Conservation (phyloP, 23 tunicate species). For the Clavelina lepadiformis region DNA sequence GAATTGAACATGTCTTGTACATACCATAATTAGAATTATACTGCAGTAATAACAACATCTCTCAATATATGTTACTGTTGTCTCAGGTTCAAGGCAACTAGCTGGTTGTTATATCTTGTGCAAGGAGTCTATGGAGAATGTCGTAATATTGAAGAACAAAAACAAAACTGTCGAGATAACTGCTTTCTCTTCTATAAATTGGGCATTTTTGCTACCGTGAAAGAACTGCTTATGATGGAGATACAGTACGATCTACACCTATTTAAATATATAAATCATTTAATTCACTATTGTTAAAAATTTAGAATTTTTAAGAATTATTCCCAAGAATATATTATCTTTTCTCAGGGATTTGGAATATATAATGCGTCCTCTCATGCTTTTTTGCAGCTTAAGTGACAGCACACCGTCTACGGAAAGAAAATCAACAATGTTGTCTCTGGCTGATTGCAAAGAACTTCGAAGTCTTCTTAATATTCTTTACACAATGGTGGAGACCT, state of each 20-base stretch:
- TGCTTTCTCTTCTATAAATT: constrained; percentile 66
- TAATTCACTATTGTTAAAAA: not conserved
- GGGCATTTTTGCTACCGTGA: constrained; percentile 47
- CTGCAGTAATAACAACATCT: too few relatives aligned
- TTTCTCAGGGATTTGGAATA: not conserved
- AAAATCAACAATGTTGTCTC: constrained; percentile 35
- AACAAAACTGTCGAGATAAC: constrained; percentile 25
- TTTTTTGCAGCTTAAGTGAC: not conserved
- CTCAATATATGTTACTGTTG: too few relatives aligned
- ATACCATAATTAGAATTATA: too few relatives aligned
- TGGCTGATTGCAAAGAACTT: constrained; percentile 50
- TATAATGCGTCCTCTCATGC: not conserved
- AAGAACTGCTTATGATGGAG: constrained; percentile 74
- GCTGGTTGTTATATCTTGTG: constrained; percentile 55
- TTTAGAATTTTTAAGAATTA: not conserved
- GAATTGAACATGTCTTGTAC: too few relatives aligned
- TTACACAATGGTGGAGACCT: constrained; percentile 77
- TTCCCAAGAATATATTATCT: not conserved
- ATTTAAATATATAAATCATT: not conserved
- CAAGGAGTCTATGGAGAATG: constrained; percentile 77
- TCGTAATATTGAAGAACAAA: constrained; percentile 24
- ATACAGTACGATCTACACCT: constrained; percentile 43
- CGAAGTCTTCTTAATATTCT: constrained; percentile 52
- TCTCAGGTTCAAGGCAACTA: constrained; percentile 42
- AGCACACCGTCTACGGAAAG: constrained; percentile 16